Base-by-base conservation (phyloP, 2,113 vertebrate genomes). In the Tyto alba region DNA sequence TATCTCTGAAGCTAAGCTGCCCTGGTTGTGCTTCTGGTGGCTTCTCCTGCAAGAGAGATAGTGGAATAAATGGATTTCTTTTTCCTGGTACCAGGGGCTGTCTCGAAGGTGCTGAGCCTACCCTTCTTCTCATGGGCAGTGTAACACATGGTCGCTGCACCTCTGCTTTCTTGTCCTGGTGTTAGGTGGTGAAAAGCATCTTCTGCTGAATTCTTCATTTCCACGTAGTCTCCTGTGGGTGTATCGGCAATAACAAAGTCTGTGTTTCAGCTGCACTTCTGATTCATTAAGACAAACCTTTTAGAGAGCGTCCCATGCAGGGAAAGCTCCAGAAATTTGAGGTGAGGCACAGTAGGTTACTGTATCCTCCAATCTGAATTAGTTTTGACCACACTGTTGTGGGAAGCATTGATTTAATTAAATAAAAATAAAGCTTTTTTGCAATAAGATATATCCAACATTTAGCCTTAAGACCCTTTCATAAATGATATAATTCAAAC, bases 381-480 rank as follows among this genome's bases (percentile, higher is more conserved):
- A 15, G 53, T 67, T 90, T 69, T 87, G 89, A 89, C 93, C 89
- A 91, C 92, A 56, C 69, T 79, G 25, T 79, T 95, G 85, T 92
- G 85, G 81, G 67, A 80, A 89, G 52, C 64, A 89, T 94, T 83
- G 82, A 90, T 85, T 94, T 76, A 88, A 92, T 90, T 74, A 82
- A 78, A 75, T 95, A 91, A 85, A 83, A 96, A 93, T 62, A 91
- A 90, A 93, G 91, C 96, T 96, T 97, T 97, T 97, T 89, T 95
- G 97, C 98, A 98, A 98, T 98, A 98, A 98, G 95, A 82, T 93
- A 81, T 88, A 95, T 85, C 89, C 92, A 97, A 96, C 79, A 90
- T 97, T 97, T 97, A 96, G 98, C 98, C 98, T 98, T 98, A 98
- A 98, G 97, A 97, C 96, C 96, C 93, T 78, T 92, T 96, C 84